Evolutionary conservation across 2,888 invertebrate species (phyloP).

Genomic region (Hypolimnas misippus): DNA sequence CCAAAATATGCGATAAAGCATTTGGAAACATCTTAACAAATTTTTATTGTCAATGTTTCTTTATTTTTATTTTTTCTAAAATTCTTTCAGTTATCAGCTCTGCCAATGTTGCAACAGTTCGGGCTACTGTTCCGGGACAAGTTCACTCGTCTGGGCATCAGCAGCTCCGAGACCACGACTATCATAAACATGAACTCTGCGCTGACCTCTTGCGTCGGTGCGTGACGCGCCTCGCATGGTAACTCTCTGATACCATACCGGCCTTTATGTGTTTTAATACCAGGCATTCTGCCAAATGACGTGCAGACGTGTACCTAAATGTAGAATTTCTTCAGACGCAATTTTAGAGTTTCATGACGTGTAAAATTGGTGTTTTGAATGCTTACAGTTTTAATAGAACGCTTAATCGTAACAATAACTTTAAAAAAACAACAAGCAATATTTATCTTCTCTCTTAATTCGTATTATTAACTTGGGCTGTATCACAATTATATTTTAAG

Average conservation of each 20-base stretch:
- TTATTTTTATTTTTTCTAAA: no score
- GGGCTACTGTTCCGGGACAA: conserved; percentile 88
- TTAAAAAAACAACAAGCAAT: no score
- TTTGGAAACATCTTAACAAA: no score
- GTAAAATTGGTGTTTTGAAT: no score
- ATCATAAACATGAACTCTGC: conserved; percentile 89
- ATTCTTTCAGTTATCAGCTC: conserved; percentile 84
- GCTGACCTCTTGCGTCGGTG: conserved; percentile 88
- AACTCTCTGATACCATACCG: conserved; percentile 72
- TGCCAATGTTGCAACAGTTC: conserved; percentile 88
- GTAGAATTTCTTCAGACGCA: not conserved
- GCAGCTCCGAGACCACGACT: conserved; percentile 87
- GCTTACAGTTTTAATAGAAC: no score
- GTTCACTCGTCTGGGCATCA: conserved; percentile 84
- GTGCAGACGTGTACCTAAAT: not conserved
- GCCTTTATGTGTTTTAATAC: conserved; percentile 31
- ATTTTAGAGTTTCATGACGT: conserved; percentile 3
- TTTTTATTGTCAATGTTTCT: no score
- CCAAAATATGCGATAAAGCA: no score
- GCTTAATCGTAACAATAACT: no score
- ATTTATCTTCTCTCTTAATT: no score
- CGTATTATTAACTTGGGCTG: no score
- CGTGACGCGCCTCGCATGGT: conserved; percentile 79
- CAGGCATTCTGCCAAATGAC: not conserved
- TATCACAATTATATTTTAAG: no score